Evolutionary conservation across 1,140 invertebrate genomes (phyloP).

Genomic region (Philotrypesis tridentata): DNA sequence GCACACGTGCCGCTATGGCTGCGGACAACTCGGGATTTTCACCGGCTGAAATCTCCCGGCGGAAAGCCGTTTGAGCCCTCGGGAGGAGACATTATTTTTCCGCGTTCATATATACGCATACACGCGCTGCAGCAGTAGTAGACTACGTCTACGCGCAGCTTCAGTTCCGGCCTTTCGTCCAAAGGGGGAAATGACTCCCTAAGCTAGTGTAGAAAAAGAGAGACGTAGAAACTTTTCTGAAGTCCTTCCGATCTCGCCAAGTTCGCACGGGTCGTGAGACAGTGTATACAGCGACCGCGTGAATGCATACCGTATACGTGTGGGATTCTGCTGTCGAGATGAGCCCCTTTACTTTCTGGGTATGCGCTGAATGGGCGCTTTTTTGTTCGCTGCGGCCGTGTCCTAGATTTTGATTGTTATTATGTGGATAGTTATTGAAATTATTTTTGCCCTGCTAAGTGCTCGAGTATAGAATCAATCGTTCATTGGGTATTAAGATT

Average conservation of each 20-base stretch:
- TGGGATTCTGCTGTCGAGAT: not conserved
- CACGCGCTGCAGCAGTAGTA: no score
- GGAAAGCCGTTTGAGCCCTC: no score
- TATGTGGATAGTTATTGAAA: not conserved
- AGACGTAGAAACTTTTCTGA: constrained; percentile 11
- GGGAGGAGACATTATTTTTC: no score
- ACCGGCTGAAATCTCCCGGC: no score
- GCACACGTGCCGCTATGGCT: no score
- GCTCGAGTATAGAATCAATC: no score
- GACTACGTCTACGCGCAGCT: no score
- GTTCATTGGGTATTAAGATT: no score
- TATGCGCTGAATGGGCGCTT: not conserved
- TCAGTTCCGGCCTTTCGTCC: not conserved
- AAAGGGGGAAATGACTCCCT: constrained; percentile 19
- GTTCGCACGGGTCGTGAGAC: constrained; percentile 26
- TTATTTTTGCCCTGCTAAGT: not conserved
- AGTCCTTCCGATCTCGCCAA: not conserved
- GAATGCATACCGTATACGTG: not conserved
- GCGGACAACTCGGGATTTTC: no score
- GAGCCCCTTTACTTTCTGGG: constrained; percentile 22
- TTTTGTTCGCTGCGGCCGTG: constrained; percentile 4
- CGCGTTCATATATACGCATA: no score
- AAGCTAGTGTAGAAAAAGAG: not conserved
- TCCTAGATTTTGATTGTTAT: not conserved
- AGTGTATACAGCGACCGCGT: not conserved